These are phyloP conservation scores for Globodera rostochiensis DNA, from an alignment of 1,140 invertebrate species.

Conservation along the genomic window DNA sequence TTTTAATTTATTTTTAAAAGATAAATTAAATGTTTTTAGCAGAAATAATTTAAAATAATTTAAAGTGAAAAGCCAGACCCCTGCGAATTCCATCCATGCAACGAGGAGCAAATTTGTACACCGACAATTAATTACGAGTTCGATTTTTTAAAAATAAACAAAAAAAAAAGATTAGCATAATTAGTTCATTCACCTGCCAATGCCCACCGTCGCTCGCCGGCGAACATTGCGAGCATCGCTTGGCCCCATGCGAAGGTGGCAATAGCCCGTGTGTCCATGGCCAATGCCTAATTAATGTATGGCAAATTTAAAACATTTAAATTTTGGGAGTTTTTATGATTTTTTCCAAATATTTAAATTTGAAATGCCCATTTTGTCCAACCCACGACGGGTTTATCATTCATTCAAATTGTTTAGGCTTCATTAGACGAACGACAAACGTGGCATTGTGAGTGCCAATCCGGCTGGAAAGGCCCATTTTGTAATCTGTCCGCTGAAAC, in stretches of 20 bases:
- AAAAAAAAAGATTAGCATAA: background rate
- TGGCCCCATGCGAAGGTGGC: constrained; percentile 70
- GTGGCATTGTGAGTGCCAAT: constrained; percentile 80
- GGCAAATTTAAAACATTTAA: too few relatives aligned
- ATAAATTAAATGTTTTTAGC: too few relatives aligned
- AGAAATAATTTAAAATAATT: background rate
- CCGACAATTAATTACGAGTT: constrained; percentile 33
- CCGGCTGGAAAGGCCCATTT: constrained; percentile 82
- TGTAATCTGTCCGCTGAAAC: constrained; percentile 73
- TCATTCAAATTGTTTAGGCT: too few relatives aligned
- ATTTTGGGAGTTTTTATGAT: too few relatives aligned
- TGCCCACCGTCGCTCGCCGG: constrained; percentile 28
- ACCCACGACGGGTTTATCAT: too few relatives aligned
- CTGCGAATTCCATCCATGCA: constrained; percentile 34
- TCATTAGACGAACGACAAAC: constrained; percentile 70
- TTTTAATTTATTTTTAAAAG: too few relatives aligned
- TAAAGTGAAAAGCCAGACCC: constrained; percentile 63
- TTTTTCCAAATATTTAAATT: too few relatives aligned
- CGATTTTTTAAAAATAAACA: background rate
- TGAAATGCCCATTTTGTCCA: too few relatives aligned
- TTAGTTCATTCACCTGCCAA: constrained; percentile 35
- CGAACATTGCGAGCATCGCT: constrained; percentile 73
- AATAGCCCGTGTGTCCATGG: constrained; percentile 34
- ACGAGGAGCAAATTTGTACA: constrained; percentile 17
- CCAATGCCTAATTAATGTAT: constrained; percentile 24